Base-by-base conservation (phyloP, 2,888 invertebrate genomes). In the Drepanosiphum platanoidis region DNA sequence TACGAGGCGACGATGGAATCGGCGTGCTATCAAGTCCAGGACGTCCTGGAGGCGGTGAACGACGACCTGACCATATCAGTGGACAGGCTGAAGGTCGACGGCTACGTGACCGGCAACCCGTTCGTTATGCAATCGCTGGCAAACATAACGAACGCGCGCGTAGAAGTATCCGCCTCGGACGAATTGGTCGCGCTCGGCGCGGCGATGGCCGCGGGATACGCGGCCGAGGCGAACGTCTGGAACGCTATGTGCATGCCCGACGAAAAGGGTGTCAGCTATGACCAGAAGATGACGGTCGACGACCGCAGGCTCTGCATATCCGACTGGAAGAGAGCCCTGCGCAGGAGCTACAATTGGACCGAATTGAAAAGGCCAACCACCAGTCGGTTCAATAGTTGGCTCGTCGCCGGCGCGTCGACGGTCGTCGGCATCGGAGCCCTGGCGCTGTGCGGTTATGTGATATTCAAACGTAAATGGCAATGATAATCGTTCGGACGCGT, bases 51-150 rank as follows among this genome's bases (percentile, higher is more conserved):
- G 89, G 96, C 97, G 0, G 97, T 98, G 96, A 94, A 94, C 88
- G 93, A 94, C 89, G 98, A 98, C 89, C 95, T 94, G 88, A 83
- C 74, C 3, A 93, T 95, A 86, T 92, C 93, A 0, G 90, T 96
- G 52, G 92, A 93, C 80, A 90, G 92, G 86, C 90, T 97, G 13
- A 93, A 95, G 91, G 96, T 92, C 1, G 99, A 99, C 89, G 99
- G 99, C 0, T 98, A 98, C 0, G 98, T 99, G 98, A 97, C 98
- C 0, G 93, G 93, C 0, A 99, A 98, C 90, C 92, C 92, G 86
- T 91, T 96, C 11, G 92, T 99, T 30, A 95, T 99, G 94, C 99
- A 99, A 91, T 92, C 98, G 89, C 98, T 98, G 90, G 94, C 99
- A 0, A 98, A 99, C 90, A 91, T 98, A 78, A 92, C 95, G 81